Evolutionary conservation across 1,140 invertebrate species (phyloP).

Genomic region (Daktulosphaira vitifoliae): DNA sequence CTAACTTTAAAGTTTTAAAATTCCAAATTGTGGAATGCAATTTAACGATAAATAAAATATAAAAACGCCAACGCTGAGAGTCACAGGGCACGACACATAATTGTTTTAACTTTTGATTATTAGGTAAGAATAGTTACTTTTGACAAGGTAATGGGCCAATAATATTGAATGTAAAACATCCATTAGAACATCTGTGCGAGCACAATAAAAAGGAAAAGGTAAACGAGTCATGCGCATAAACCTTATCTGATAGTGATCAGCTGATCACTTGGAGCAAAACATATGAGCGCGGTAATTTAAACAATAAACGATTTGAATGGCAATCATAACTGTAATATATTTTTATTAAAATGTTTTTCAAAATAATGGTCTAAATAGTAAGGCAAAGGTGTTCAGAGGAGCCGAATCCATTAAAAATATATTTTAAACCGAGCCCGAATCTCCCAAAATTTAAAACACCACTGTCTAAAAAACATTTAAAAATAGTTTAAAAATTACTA

Average conservation of each 20-base stretch:
- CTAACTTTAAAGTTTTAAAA: no score
- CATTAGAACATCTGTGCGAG: slow-evolving; percentile 31
- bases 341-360: no score
- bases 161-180: slow-evolving; percentile 31
- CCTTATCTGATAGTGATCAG: slow-evolving; percentile 29
- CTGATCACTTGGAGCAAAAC: neutral
- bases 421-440: no score
- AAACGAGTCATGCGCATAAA: slow-evolving; percentile 21
- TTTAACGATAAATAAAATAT: neutral
- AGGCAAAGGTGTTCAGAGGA: no score
- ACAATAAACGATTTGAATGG: no score
- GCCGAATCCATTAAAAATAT: no score
- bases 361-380: no score
- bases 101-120: slow-evolving; percentile 12
- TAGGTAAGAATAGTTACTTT: slow-evolving; percentile 9
- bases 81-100: neutral
- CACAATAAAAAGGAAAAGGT: slow-evolving; percentile 18
- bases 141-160: slow-evolving; percentile 30
- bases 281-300: slow-evolving; percentile 6
- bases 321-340: no score
- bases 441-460: no score
- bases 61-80: neutral
- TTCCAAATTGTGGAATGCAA: no score
- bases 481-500: no score
- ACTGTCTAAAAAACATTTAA: no score